A percentile compares a stretch with the other conserved stretches of the same genome.
Conservation (phyloP, 1,140 invertebrate species). For the Sinella curviseta region DNA sequence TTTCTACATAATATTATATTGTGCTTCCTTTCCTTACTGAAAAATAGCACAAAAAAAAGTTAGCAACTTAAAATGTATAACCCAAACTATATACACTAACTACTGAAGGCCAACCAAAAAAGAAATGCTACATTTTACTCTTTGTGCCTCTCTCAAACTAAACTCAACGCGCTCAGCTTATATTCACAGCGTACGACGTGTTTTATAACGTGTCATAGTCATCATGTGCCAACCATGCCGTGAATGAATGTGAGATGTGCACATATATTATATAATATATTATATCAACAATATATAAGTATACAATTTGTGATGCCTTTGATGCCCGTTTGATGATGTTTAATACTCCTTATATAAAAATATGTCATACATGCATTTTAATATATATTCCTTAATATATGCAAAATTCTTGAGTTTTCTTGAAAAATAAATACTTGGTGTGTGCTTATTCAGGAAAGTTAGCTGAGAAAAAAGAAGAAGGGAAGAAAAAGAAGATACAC, state of each 20-base stretch:
- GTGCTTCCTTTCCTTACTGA: background rate
- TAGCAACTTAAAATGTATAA: background rate
- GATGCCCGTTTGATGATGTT: too few species aligned
- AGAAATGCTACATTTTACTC: too few species aligned
- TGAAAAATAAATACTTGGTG: background rate
- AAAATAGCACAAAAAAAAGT: background rate
- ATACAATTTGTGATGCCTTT: too few species aligned
- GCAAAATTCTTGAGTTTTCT: slow-evolving; percentile 6
- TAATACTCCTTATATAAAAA: background rate
- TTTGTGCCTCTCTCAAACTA: background rate
- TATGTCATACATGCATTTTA: too few species aligned
- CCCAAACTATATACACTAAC: background rate
- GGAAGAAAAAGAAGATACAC: background rate
- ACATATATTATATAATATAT: background rate
- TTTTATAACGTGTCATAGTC: slow-evolving; percentile 16
- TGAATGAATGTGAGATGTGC: background rate
- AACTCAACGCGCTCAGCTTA: background rate
- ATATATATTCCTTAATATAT: background rate
- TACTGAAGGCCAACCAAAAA: background rate
- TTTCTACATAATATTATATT: slow-evolving; percentile 8
- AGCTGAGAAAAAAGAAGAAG: background rate
- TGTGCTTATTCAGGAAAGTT: background rate
- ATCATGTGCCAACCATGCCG: slow-evolving; percentile 13
- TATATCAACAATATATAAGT: too few species aligned
- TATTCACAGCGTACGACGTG: background rate